A percentile compares a stretch with the other conserved stretches of the same genome.
These are phyloP conservation scores for Agrenia bidenticulata DNA, from an alignment of 2,888 invertebrate species.

Conservation along the genomic window DNA sequence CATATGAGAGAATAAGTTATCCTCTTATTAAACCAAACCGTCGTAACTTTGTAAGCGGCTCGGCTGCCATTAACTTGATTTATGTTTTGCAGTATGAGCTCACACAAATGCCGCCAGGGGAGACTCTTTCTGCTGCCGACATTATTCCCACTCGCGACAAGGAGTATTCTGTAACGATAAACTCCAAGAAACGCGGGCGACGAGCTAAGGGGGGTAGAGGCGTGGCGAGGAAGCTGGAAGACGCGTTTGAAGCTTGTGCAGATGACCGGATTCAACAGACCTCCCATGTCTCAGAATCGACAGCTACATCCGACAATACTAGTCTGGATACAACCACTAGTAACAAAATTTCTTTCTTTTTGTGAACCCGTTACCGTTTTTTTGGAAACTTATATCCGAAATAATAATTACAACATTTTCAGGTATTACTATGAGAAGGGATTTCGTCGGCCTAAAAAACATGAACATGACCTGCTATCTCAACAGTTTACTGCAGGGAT, in stretches of 20 bases:
- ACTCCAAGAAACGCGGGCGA: neutral
- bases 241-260: neutral
- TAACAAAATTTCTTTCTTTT: neutral
- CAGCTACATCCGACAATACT: no score
- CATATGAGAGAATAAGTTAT: no score
- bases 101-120: slow-evolving; percentile 25
- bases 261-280: neutral
- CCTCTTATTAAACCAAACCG: no score
- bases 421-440: slow-evolving; percentile 18
- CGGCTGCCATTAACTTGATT: no score
- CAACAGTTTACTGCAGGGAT: slow-evolving; percentile 81
- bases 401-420: slow-evolving; percentile 3
- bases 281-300: no score
- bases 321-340: neutral
- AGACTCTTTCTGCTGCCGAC: slow-evolving; percentile 31
- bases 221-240: no score
- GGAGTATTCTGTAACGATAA: slow-evolving; percentile 31
- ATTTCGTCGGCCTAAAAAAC: slow-evolving; percentile 74
- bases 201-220: neutral
- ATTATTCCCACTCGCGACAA: slow-evolving; percentile 36
- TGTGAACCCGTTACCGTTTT: neutral
- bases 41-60: no score
- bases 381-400: slow-evolving; percentile 7
- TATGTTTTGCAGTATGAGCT: slow-evolving; percentile 39
- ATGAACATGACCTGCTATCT: slow-evolving; percentile 92